A percentile compares a stretch with the other conserved stretches of the same genome.
phyloP scores from a whole-genome alignment of 2,888 invertebrate genomes.

The Carcina quercana region DNA sequence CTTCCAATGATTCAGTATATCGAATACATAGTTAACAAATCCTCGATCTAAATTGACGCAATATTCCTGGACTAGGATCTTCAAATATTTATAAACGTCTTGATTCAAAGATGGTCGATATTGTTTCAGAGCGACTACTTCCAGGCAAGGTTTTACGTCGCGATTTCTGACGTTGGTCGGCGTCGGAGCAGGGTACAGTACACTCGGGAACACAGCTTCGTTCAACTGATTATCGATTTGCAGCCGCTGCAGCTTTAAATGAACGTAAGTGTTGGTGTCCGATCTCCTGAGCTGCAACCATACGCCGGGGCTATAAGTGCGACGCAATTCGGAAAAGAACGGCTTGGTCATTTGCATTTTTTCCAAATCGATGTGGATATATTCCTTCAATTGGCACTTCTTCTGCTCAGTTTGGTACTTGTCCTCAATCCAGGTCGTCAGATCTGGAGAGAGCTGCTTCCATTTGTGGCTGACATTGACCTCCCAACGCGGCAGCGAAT shows the following conservation, averaged over 20 bases:
- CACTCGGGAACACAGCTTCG: conserved; percentile 81
- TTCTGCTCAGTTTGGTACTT: conserved; percentile 81
- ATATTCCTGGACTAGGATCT: conserved; percentile 79
- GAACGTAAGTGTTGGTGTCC: conserved; percentile 77
- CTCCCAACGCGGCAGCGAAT: conserved; percentile 86
- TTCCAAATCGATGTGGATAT: conserved; percentile 85
- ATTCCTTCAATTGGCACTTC: conserved; percentile 84
- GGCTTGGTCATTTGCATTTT: conserved; percentile 93
- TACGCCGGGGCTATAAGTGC: conserved; percentile 83
- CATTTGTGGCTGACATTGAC: conserved; percentile 86
- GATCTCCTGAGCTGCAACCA: conserved; percentile 84
- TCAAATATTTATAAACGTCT: conserved; percentile 76
- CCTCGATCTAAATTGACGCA: conserved; percentile 81
- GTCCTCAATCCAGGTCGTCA: conserved; percentile 88
- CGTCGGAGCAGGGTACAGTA: conserved; percentile 76
- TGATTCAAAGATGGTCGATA: conserved; percentile 62
- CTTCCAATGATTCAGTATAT: conserved; percentile 76
- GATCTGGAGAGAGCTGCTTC: conserved; percentile 84
- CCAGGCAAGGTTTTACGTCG: conserved; percentile 73
- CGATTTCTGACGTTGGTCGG: conserved; percentile 46
- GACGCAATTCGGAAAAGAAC: conserved; percentile 84
- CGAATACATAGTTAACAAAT: conserved; percentile 76
- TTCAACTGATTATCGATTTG: conserved; percentile 85
- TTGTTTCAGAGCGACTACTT: conserved; percentile 71
- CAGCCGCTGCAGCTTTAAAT: conserved; percentile 78